Evolutionary conservation across 2,888 invertebrate genomes (phyloP), one percentile per base, ranked within the genome.

Genomic region (Teleogryllus oceanicus): DNA sequence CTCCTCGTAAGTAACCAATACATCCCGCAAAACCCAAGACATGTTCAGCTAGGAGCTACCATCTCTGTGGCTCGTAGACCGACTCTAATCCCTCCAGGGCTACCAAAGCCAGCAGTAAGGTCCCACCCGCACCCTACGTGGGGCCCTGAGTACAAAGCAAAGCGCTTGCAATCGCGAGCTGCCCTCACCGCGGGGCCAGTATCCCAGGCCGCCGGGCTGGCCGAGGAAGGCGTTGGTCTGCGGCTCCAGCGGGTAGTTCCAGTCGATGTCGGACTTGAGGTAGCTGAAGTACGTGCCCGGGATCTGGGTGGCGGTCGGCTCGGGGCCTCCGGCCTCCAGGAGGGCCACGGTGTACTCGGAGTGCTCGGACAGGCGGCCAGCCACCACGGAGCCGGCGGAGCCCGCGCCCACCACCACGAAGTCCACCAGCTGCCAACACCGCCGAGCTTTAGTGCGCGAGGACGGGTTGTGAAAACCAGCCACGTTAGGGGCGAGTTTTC

Each of bases 271-370:
- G 24, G 81, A 75, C 18, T 78, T 76, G 75, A 77, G 75, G 78
- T 80, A 76, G 76, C 75, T 75, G 24, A 76, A 78, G 75, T 81
- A 80, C 18, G 79, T 49, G 24, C 62, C 79, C 16, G 79, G 81
- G 12, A 81, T 74, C 18, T 37, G 50, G 2, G 50, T 51, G 13
- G 24, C 21, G 21, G 79, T 77, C 20, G 77, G 75, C 21, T 76
- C 75, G 20, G 78, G 77, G 51, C 75, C 49, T 21, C 75, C 77
- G 18, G 77, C 77, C 20, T 77, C 77, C 77, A 77, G 50, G 5
- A 77, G 49, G 5, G 18, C n/a, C 13, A 77, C 77, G 16, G 77
- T 49, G 49, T 11, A 49, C 8, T 77, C 77, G 11, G 16, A 2
- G 50, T 49, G 49, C 49, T 77, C 77, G 18, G 49, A 16, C 10